Evolutionary conservation across 2,888 invertebrate species (phyloP), one percentile per base, ranked within the genome.

Genomic region (Thymelicus lineola): DNA sequence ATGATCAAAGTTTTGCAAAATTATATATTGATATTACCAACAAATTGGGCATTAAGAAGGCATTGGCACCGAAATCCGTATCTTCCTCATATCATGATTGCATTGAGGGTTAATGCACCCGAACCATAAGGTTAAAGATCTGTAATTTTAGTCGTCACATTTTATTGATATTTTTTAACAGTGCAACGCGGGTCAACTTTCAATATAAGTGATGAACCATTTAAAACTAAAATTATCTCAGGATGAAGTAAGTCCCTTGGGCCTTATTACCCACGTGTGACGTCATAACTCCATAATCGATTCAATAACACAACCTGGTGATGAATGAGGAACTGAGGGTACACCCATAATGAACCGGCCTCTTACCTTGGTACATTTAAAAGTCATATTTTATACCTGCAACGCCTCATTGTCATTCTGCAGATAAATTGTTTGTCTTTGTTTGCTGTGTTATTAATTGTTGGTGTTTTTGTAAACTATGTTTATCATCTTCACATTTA

Each of bases 331-430:
- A 45, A 60, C 20, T 45, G 60, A 60, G 60, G 60, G 60, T 60
- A 60, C 57, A 57, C 57, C 45, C 42, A 38, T 28, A 61, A 61
- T 61, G 45, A 61, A 28, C 45, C 28, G 20, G 45, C 17, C 46
- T 45, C 46, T 7, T 17, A 20, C 53, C 57, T 20, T 36, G 35
- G 57, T 58, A 58, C 36, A 66, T 59, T 59, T 66, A 66, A 66
- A 66, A 66, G 66, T 66, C 46, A 66, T 66, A 66, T 66, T 48
- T 66, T 66, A 46, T 58, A 46, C 58, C n/a, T n/a, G n/a, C 45
- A 66, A 36, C 46, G 46, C 14, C 36, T 65, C 64, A 65, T 66
- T 59, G 66, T 59, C 48, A 66, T 66, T 58, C 58, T 17, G 66
- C 6, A 42, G 15, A 28, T 66, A 65, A 58, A 58, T 58, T 66